phyloP scores from a whole-genome alignment of 2,888 invertebrate species.

The Folsomia candida region DNA sequence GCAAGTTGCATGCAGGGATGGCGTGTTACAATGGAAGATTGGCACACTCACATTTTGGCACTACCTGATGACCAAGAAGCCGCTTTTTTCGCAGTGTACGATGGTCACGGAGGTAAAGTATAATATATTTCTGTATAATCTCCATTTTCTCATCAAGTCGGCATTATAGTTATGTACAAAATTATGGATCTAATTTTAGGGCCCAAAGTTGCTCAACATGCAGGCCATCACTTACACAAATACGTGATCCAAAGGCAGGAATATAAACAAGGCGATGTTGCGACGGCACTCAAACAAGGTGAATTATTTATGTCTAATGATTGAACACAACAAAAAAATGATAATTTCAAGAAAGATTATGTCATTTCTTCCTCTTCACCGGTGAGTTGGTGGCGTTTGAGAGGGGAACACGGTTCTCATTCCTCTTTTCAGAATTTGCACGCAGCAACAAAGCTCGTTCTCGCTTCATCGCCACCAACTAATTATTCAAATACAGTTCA shows the following conservation, averaged over 20 bases:
- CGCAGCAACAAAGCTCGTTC: no score
- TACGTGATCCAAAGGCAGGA: slow-evolving; percentile 78
- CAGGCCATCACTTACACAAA: slow-evolving; percentile 91
- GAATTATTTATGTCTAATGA: no score
- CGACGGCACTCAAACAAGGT: slow-evolving; percentile 67
- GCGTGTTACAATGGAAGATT: slow-evolving; percentile 98
- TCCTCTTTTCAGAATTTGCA: no score
- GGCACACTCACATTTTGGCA: slow-evolving; percentile 91
- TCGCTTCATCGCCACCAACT: no score
- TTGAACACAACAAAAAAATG: no score
- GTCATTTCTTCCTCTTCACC: no score
- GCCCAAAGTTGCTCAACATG: slow-evolving; percentile 87
- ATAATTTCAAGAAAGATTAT: no score
- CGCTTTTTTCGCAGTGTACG: slow-evolving; percentile 95
- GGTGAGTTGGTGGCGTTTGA: no score
- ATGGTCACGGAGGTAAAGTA: slow-evolving; percentile 80
- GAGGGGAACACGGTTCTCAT: no score
- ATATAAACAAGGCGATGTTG: slow-evolving; percentile 78
- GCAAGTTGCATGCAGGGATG: slow-evolving; percentile 99
- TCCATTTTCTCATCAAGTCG: slow-evolving; percentile 13
- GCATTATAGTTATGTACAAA: background rate
- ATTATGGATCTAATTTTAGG: slow-evolving; percentile 60
- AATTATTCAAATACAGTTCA: no score
- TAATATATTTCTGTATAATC: slow-evolving; percentile 10
- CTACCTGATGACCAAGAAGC: slow-evolving; percentile 88